Conservation (phyloP, 2,113 vertebrate genomes). For the Pseudonaja textilis region DNA sequence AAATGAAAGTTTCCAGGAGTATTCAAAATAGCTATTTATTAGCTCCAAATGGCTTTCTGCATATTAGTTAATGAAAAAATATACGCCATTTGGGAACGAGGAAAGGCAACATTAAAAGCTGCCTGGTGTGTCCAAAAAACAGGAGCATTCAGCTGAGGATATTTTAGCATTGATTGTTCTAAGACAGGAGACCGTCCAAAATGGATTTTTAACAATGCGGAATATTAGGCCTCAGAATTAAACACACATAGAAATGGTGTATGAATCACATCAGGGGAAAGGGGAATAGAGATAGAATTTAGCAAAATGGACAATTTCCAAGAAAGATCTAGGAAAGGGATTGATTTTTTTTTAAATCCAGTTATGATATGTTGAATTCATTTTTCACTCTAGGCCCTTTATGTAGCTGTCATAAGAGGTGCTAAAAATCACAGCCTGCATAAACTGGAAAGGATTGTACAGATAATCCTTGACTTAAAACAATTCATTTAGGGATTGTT, state of each 20-base stretch:
- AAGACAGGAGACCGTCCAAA: neutral
- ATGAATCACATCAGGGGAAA: neutral
- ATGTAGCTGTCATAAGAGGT: neutral
- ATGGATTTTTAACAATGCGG: neutral
- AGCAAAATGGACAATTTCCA: neutral
- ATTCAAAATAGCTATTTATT: neutral
- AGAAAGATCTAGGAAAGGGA: neutral
- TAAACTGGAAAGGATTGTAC: neutral
- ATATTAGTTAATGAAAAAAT: neutral
- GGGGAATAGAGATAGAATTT: neutral
- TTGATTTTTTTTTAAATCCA: neutral
- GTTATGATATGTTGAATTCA: neutral
- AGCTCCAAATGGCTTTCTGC: neutral
- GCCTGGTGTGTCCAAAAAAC: neutral
- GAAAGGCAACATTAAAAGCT: constrained; percentile 2
- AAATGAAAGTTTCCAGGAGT: neutral
- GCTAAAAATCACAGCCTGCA: neutral
- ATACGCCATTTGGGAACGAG: neutral
- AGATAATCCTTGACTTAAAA: neutral
- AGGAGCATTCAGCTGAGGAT: neutral
- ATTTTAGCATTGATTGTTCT: neutral
- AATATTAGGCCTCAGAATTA: neutral
- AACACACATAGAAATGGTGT: neutral
- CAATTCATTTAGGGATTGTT: neutral
- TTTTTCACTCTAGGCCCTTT: neutral